These are phyloP conservation scores for Pseudomugil gertrudae DNA, from an alignment of 2,797 vertebrate genomes.

Conservation along the genomic window DNA sequence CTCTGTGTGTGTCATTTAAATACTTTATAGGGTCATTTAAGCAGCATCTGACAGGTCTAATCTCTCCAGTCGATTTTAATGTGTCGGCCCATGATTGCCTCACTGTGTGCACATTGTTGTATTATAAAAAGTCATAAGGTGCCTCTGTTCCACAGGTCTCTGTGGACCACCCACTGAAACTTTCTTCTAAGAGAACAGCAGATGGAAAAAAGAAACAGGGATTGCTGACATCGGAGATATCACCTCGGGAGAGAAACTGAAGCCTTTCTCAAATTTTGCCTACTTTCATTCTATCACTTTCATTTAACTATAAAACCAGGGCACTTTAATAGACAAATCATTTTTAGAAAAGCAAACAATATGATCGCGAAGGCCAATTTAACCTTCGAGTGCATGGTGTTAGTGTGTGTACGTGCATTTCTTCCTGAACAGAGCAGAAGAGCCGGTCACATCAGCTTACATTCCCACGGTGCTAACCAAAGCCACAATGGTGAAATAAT, in stretches of 20 bases:
- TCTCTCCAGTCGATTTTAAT: slow-evolving; percentile 11
- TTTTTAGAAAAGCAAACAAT: slow-evolving; percentile 41
- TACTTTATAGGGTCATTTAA: slow-evolving; percentile 36
- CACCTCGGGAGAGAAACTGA: slow-evolving; percentile 25
- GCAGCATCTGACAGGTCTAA: slow-evolving; percentile 38
- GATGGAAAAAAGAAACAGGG: slow-evolving; percentile 65
- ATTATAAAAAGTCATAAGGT: slow-evolving; percentile 32
- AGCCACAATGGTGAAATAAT: slow-evolving; percentile 72
- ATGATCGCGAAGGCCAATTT: slow-evolving; percentile 48
- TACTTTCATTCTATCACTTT: slow-evolving; percentile 18
- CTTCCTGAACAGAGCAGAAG: slow-evolving; percentile 54
- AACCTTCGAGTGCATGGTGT: slow-evolving; percentile 41
- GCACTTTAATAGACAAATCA: slow-evolving; percentile 40
- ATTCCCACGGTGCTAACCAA: slow-evolving; percentile 61
- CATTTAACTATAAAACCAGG: slow-evolving; percentile 65
- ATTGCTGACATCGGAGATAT: slow-evolving; percentile 31
- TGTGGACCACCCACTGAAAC: slow-evolving; percentile 74
- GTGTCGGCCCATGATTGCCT: slow-evolving; percentile 4
- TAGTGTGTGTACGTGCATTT: slow-evolving; percentile 44
- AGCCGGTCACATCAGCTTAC: slow-evolving; percentile 54
- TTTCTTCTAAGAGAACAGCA: slow-evolving; percentile 50
- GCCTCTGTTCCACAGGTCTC: slow-evolving; percentile 53
- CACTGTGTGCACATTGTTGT: not conserved
- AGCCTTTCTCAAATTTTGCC: slow-evolving; percentile 37
- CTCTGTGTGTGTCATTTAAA: slow-evolving; percentile 39